These are phyloP conservation scores for Rhineura floridana DNA, from an alignment of 2,113 vertebrate genomes.

Conservation along the genomic window DNA sequence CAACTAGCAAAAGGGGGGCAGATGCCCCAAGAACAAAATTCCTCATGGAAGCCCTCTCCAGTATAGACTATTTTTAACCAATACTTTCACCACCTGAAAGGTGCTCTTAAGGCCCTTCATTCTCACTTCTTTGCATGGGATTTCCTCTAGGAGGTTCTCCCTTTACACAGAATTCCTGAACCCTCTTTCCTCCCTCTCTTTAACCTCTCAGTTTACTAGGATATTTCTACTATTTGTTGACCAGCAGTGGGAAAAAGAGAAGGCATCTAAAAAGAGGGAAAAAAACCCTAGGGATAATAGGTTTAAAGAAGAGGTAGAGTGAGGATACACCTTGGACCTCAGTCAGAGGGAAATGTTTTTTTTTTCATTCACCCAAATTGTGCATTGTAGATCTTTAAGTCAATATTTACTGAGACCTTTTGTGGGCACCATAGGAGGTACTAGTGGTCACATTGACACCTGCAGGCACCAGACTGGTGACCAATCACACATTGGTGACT, in stretches of 20 bases:
- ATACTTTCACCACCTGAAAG: neutral
- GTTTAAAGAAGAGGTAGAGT: neutral
- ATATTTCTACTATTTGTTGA: neutral
- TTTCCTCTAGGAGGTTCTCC: neutral
- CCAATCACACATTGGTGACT: no score
- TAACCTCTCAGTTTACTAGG: neutral
- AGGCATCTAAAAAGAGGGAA: neutral
- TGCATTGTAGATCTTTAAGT: no score
- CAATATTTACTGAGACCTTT: no score
- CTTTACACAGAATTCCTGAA: neutral
- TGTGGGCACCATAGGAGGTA: no score
- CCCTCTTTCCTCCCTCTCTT: neutral
- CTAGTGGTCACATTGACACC: no score
- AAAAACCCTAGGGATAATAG: neutral
- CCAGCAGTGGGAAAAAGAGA: neutral
- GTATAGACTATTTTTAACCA: neutral
- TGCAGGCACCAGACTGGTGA: no score
- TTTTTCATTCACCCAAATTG: no score
- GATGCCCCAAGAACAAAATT: neutral
- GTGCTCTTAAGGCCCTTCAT: neutral
- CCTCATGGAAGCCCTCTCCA: neutral
- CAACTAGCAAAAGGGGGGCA: neutral
- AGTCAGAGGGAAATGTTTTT: neutral
- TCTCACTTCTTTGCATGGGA: neutral
- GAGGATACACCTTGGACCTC: no score